phyloP scores from a whole-genome alignment of 2,888 invertebrate genomes.

The Cheilosia grossa region DNA sequence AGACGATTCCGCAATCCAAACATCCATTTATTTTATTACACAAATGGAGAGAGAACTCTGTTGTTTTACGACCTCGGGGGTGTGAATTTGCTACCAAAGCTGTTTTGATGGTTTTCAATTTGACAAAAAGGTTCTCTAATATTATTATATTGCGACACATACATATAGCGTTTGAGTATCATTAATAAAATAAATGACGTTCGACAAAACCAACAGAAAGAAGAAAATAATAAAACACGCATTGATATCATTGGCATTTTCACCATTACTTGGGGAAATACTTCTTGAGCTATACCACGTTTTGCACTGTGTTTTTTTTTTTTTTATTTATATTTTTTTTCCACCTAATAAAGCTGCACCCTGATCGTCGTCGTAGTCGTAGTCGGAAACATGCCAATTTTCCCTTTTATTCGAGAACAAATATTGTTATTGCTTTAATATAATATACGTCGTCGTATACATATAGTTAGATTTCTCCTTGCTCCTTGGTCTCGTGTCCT shows the following conservation, averaged over 20 bases:
- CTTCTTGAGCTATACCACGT: conserved; percentile 7
- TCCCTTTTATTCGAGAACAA: conserved; percentile 60
- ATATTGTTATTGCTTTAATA: conserved; percentile 65
- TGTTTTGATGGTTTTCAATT: conserved; percentile 57
- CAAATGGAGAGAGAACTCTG: neutral
- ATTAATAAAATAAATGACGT: conserved; percentile 64
- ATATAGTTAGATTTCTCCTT: conserved; percentile 11
- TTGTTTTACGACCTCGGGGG: conserved; percentile 46
- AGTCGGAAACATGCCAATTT: conserved; percentile 66
- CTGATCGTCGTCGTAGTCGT: conserved; percentile 15
- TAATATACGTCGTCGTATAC: conserved; percentile 6
- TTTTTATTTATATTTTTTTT: too few relatives aligned
- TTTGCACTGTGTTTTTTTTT: conserved; percentile 5
- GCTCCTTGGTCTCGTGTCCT: conserved; percentile 13
- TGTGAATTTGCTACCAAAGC: conserved; percentile 52
- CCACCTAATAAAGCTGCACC: neutral
- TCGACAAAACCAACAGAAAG: conserved; percentile 4
- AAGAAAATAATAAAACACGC: conserved; percentile 20
- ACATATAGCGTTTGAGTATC: conserved; percentile 35
- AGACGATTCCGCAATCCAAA: conserved; percentile 34
- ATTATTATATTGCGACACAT: conserved; percentile 61
- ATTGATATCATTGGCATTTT: conserved; percentile 45
- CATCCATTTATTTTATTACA: conserved; percentile 53
- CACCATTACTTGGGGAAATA: conserved; percentile 52
- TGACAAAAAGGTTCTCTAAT: conserved; percentile 58